Base-by-base conservation (phyloP, 1,140 invertebrate species). In the Leptoteleia sp. region DNA sequence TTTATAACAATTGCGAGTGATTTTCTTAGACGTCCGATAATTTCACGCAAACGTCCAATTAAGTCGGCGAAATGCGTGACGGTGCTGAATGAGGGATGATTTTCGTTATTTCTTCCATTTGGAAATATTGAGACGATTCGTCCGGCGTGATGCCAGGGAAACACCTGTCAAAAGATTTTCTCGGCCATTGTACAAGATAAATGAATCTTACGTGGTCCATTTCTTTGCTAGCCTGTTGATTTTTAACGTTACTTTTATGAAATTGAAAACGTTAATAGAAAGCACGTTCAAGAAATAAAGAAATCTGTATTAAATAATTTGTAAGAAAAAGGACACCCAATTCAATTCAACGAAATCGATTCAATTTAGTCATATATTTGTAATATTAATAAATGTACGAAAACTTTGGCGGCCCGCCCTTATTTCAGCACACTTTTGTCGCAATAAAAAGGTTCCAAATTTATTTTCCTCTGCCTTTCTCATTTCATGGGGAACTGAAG, bases 1-100 rank as follows among this genome's bases (percentile, higher is more conserved):
- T 73, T 73, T 55, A 73, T 64, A 54, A 55, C 68, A 55, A 64
- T 55, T 48, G 55, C 22, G 0, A 13, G 25, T 17, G 33, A 55
- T 48, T 73, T 62, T 64, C 68, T 64, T 40, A 22, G 12, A 5
- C 29, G 40, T 22, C 6, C 16, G 1, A 9, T 33, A 16, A 43
- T 42, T 45, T 38, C 31, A 45, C 27, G 50, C 48, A 45, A 67
- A 47, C 27, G 11, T 52, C 33, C 37, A 68, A 57, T 59, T 40
- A 65, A 38, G 8, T 0, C 4, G 29, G 9, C 4, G 11, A 9
- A 8, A 22, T 5, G 15, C 3, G 5, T 1, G 33, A 42, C n/a
- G 13, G 2, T 9, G n/a, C 29, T 15, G 33, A 37, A 37, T 13
- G 35, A 40, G 9, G 5, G 31, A 64, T 52, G 11, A 29, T 29